Conservation (phyloP, 2,888 invertebrate genomes). For the Drosophila yooni region DNA sequence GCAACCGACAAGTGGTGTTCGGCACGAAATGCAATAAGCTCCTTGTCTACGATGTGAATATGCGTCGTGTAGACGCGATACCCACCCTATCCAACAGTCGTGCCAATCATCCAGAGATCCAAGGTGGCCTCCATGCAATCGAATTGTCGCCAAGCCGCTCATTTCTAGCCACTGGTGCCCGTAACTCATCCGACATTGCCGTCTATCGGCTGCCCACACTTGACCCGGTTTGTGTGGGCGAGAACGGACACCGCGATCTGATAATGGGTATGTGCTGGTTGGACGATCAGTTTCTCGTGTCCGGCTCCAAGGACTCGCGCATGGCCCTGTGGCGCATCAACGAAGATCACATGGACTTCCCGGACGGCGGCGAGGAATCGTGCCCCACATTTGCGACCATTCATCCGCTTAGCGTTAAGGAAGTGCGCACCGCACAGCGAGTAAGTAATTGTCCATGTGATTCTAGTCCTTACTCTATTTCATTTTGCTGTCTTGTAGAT, state of each 20-base stretch:
- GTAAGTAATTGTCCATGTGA: constrained; percentile 71
- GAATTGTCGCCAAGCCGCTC: constrained; percentile 97
- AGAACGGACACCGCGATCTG: constrained; percentile 95
- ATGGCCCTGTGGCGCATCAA: constrained; percentile 95
- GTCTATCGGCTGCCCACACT: constrained; percentile 95
- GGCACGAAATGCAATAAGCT: constrained; percentile 99
- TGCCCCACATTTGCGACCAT: constrained; percentile 87
- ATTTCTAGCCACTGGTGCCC: constrained; percentile 95
- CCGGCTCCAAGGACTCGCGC: constrained; percentile 96
- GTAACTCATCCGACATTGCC: constrained; percentile 96
- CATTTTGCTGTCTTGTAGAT: constrained; percentile 85
- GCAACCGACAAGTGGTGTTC: constrained; percentile 96
- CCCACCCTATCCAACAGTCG: constrained; percentile 91
- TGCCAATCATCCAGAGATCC: constrained; percentile 86
- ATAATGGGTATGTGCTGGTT: constrained; percentile 96
- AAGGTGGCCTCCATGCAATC: constrained; percentile 96
- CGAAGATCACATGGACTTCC: constrained; percentile 84
- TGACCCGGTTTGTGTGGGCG: constrained; percentile 97
- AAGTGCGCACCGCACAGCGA: constrained; percentile 91
- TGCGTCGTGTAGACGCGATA: constrained; percentile 94
- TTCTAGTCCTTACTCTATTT: neutral
- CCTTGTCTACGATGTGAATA: constrained; percentile 96
- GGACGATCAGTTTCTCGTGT: constrained; percentile 97
- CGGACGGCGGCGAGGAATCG: constrained; percentile 83
- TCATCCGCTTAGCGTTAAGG: constrained; percentile 89